A percentile compares a stretch with the other conserved stretches of the same genome.
These are phyloP conservation scores for Lophura nycthemera DNA, from an alignment of 2,113 vertebrate genomes.

Conservation along the genomic window DNA sequence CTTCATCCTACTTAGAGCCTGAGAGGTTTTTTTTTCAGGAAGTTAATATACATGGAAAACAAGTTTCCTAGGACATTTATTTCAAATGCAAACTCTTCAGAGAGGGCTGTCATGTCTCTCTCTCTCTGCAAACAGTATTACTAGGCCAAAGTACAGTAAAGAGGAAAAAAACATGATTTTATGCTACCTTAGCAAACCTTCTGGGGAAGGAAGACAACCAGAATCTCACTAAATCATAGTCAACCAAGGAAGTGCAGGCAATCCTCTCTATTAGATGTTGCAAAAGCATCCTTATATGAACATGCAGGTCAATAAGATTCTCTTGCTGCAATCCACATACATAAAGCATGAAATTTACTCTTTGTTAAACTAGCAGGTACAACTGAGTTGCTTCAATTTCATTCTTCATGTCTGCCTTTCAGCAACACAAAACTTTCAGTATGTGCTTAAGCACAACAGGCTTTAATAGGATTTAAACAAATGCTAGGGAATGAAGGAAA, in stretches of 20 bases:
- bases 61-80: neutral
- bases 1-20: neutral
- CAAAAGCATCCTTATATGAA: neutral
- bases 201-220: neutral
- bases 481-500: neutral
- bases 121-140: neutral
- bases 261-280: rapidly evolving
- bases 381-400: neutral
- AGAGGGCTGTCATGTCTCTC: neutral
- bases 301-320: neutral
- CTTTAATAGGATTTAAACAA: slow-evolving; percentile 14
- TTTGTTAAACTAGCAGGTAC: neutral
- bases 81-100: neutral
- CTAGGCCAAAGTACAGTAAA: neutral
- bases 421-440: neutral
- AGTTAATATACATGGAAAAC: neutral
- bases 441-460: neutral
- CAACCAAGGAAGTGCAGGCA: rapidly evolving
- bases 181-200: neutral
- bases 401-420: neutral
- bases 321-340: neutral
- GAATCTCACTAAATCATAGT: neutral
- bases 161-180: neutral
- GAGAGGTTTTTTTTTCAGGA: neutral
- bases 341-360: rapidly evolving